Evolutionary conservation across 2,797 vertebrate genomes (phyloP).

Genomic region (Notamacropus eugenii): DNA sequence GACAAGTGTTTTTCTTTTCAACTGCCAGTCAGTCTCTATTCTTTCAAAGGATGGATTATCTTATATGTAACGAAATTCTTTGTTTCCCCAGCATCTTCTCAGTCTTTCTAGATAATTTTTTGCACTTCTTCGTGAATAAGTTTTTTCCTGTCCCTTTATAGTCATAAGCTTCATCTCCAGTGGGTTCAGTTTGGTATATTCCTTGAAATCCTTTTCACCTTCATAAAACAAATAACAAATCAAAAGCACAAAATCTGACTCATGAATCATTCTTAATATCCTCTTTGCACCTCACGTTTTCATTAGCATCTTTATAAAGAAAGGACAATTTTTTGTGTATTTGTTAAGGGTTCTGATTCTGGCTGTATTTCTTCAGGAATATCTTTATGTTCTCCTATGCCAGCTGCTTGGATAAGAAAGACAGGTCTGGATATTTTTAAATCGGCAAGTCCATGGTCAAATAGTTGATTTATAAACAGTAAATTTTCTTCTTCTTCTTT

Average conservation of each 20-base stretch:
- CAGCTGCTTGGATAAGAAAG: no score
- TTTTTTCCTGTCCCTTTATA: conserved; percentile 81
- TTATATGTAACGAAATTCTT: conserved; percentile 79
- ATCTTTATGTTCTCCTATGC: no score
- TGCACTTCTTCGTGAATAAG: conserved; percentile 76
- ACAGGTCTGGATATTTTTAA: conserved; percentile 78
- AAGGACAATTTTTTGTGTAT: not conserved
- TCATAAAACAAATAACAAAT: conserved; percentile 73
- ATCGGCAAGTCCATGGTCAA: conserved; percentile 82
- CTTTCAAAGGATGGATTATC: conserved; percentile 83
- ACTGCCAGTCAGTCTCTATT: conserved; percentile 17
- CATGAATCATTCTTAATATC: not conserved
- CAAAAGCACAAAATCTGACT: not conserved
- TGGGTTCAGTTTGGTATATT: conserved; percentile 83
- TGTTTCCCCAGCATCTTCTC: conserved; percentile 32
- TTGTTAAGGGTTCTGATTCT: not conserved
- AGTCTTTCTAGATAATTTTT: conserved; percentile 52
- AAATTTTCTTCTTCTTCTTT: conserved; percentile 87
- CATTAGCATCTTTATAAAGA: no score
- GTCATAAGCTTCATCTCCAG: conserved; percentile 84
- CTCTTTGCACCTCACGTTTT: no score
- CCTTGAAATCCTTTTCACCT: conserved; percentile 82
- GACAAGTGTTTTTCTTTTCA: conserved; percentile 40
- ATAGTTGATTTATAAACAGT: conserved; percentile 82
- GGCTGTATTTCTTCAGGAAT: no score